Base-by-base conservation (phyloP, 2,797 vertebrate species). In the Ataeniobius toweri region DNA sequence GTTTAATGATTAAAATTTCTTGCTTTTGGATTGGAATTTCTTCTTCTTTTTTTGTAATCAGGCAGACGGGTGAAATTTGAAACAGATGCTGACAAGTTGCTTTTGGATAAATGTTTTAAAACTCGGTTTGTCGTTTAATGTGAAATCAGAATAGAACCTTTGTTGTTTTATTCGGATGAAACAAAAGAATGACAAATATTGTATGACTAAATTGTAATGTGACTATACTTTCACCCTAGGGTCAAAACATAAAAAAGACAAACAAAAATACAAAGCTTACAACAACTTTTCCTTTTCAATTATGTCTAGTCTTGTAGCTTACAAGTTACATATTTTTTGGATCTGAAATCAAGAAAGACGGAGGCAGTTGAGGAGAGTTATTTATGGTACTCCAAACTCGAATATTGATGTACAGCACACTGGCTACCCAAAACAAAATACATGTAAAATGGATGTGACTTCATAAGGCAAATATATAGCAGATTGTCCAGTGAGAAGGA, bases 1-100 rank as follows among this genome's bases (percentile, higher is more conserved):
- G 83, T 88, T 79, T 75, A 83, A 88, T 85, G 13, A 92, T 88
- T 92, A 94, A 93, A 92, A 85, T 84, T 81, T 58, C 85, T 74
- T 70, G 75, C 78, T 89, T 81, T 91, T 90, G 82, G 61, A 89
- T 76, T 78, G 75, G 12, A 68, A 26, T 13, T 39, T 71, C 63
- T 73, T 50, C 51, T 74, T 67, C 56, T 48, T 71, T 24, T 77
- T 56, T 6, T 20, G 61, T 73, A 74, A 1, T 10, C 18, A 71
- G 26, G 26, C n/a, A 31, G 26, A 14, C 5, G 18, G 14, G 53
- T 55, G 55, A 16, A 18, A 67, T 41, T 14, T 16, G 9, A 50
- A 50, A 48, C 24, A 14, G 5, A 6, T 68, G 39, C 39, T 14
- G 5, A n/a, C 24, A 69, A 46, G 41, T 69, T 46, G 67, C 41